These are phyloP conservation scores for Nerophis lumbriciformis DNA, from an alignment of 2,113 vertebrate species.

Conservation along the genomic window DNA sequence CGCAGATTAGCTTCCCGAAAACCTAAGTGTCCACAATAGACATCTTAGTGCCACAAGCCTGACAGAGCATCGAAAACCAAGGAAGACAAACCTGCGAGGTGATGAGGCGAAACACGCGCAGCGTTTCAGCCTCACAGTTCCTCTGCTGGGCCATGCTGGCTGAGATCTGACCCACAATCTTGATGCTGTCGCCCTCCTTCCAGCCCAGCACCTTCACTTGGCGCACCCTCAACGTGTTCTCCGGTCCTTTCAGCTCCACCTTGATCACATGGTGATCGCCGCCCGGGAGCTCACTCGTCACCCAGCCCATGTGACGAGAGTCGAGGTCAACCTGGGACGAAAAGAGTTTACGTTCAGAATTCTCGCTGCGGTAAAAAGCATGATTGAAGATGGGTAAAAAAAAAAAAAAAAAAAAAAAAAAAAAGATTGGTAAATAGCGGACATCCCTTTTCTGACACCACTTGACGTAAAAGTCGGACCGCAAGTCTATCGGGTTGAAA, in stretches of 20 bases:
- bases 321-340: slow-evolving; percentile 85
- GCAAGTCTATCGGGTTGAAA: neutral
- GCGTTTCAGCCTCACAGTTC: slow-evolving; percentile 94
- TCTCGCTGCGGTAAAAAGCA: no score
- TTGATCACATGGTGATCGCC: slow-evolving; percentile 94
- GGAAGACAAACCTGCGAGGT: slow-evolving; percentile 84
- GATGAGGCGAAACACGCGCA: slow-evolving; percentile 93
- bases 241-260: slow-evolving; percentile 95
- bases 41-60: neutral
- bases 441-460: no score
- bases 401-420: no score
- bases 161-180: slow-evolving; percentile 92
- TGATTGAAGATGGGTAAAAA: neutral
- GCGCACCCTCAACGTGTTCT: slow-evolving; percentile 94
- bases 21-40: slow-evolving; percentile 70
- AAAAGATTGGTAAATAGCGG: no score
- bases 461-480: neutral
- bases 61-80: neutral
- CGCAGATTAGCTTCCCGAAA: slow-evolving; percentile 96
- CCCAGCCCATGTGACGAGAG: slow-evolving; percentile 97
- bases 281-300: slow-evolving; percentile 94
- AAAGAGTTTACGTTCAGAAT: neutral
- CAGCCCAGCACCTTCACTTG: slow-evolving; percentile 98
- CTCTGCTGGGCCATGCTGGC: slow-evolving; percentile 94
- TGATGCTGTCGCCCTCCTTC: slow-evolving; percentile 96